Evolutionary conservation across 2,797 vertebrate species (phyloP).

Genomic region (Oophaga sylvatica): DNA sequence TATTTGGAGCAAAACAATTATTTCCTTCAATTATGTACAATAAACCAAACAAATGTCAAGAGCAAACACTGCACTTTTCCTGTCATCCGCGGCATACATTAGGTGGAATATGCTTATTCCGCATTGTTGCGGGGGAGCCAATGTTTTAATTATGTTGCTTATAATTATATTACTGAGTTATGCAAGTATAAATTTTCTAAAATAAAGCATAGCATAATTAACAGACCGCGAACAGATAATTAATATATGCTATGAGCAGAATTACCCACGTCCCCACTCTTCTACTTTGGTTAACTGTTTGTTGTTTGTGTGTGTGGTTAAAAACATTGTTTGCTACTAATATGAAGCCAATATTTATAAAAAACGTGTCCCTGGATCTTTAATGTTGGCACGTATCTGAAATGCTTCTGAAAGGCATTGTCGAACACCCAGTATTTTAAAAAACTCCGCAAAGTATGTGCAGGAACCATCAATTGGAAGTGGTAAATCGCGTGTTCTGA

Average conservation of each 20-base stretch:
- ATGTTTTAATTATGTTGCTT: constrained; percentile 44
- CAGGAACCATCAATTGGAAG: too few relatives aligned
- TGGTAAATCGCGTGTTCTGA: too few relatives aligned
- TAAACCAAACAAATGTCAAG: constrained; percentile 47
- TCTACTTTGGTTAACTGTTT: too few relatives aligned
- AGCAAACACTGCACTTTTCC: constrained; percentile 37
- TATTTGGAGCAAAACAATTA: constrained; percentile 45
- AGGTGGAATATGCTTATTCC: constrained; percentile 38
- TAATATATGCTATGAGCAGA: constrained; percentile 2
- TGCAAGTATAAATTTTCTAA: constrained; percentile 18
- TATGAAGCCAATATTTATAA: too few relatives aligned
- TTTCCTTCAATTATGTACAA: constrained; percentile 48
- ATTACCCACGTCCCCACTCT: too few relatives aligned
- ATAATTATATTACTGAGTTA: constrained; percentile 48
- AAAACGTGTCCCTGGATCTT: too few relatives aligned
- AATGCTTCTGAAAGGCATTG: too few relatives aligned
- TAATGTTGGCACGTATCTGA: too few relatives aligned
- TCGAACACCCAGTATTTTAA: too few relatives aligned
- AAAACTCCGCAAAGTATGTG: too few relatives aligned
- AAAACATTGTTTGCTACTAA: too few relatives aligned
- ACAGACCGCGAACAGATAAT: background rate
- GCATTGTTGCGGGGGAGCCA: constrained; percentile 11
- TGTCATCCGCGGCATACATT: constrained; percentile 22
- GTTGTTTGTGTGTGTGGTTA: too few relatives aligned
- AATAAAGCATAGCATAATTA: constrained; percentile 34